phyloP scores from a whole-genome alignment of 2,888 invertebrate genomes.

The Parapristionchus giblindavisi region DNA sequence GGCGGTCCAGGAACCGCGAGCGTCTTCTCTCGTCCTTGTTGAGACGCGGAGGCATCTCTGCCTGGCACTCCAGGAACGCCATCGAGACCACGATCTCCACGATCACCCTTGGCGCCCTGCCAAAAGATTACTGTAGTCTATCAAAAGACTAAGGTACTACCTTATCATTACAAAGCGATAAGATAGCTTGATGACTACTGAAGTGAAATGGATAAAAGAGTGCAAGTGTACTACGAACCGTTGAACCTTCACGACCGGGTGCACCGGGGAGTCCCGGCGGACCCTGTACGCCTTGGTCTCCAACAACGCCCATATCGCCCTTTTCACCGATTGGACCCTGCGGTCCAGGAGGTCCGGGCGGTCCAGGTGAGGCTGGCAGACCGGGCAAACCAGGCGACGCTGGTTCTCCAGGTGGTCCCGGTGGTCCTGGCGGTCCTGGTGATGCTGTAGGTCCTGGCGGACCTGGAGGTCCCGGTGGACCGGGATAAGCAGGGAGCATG shows the following conservation, averaged over 20 bases:
- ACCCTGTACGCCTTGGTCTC: conserved; percentile 44
- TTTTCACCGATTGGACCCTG: not conserved
- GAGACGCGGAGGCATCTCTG: conserved; percentile 1
- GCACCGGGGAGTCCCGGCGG: conserved; percentile 48
- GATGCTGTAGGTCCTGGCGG: conserved; percentile 44
- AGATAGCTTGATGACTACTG: too few relatives aligned
- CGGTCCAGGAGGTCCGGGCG: conserved; percentile 43
- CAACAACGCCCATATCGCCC: not conserved
- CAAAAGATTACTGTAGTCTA: too few relatives aligned
- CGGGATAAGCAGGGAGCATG: conserved; percentile 38
- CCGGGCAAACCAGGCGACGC: conserved; percentile 47
- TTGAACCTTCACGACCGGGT: conserved; percentile 56
- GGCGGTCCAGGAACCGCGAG: conserved; percentile 56
- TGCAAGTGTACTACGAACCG: conserved; percentile 43
- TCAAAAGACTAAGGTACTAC: too few relatives aligned
- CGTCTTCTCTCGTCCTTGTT: not conserved
- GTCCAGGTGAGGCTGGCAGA: conserved; percentile 37
- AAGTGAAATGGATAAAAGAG: too few relatives aligned
- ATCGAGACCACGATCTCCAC: conserved; percentile 54
- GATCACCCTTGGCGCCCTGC: conserved; percentile 68
- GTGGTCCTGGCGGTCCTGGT: conserved; percentile 41
- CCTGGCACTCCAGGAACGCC: conserved; percentile 51
- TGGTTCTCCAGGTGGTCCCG: conserved; percentile 56
- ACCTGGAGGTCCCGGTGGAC: conserved; percentile 55
- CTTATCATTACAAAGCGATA: too few relatives aligned